Evolutionary conservation across 2,888 invertebrate genomes (phyloP), one percentile per base, ranked within the genome.

Genomic region (Horisme vitalbata): DNA sequence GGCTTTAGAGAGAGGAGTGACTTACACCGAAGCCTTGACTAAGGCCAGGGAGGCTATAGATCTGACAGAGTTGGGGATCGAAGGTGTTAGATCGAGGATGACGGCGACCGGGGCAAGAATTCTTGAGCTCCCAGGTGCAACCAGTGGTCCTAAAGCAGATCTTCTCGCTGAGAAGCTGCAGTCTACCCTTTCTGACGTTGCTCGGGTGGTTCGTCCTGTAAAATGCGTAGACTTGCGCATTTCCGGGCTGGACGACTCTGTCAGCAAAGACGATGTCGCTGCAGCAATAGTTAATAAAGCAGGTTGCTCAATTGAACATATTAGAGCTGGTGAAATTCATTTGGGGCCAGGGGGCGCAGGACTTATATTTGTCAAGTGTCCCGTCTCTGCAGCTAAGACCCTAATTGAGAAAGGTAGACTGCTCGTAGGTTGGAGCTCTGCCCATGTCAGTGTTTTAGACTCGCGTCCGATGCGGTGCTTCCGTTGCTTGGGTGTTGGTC

Each of bases 21-120:
- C 49, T 0, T 57, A 55, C 6, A 38, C 43, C 0, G 14, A 37
- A 0, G 31, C 47, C 0, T 3, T 60, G 7, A 1, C 28, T 0
- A 12, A 39, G 23, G 55, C 57, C 0, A 54, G 34, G 27, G 8
- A n/a, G 0, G 28, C 27, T 0, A 37, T 55, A 0, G 13, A 52
- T 6, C 20, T 47, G 1, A 9, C 8, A 0, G 26, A 12, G 7
- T n/a, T 45, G 0, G 50, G 46, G 0, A 46, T 58, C 1, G 0
- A 10, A 0, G 23, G 12, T 0, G 3, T 53, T 7, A 6, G 15
- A 0, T 41, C 28, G 9, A 20, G 41, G 10, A 1, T 6, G 5
- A 23, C 48, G 0, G 43, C 26, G 0, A 55, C 55, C 0, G 59
- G 61, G 0, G 59, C 45, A 0, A 13, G 45, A 0, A 9, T 52